Base-by-base conservation (phyloP, 2,888 invertebrate species). In the Pseudococcus jackbeardsleyi region DNA sequence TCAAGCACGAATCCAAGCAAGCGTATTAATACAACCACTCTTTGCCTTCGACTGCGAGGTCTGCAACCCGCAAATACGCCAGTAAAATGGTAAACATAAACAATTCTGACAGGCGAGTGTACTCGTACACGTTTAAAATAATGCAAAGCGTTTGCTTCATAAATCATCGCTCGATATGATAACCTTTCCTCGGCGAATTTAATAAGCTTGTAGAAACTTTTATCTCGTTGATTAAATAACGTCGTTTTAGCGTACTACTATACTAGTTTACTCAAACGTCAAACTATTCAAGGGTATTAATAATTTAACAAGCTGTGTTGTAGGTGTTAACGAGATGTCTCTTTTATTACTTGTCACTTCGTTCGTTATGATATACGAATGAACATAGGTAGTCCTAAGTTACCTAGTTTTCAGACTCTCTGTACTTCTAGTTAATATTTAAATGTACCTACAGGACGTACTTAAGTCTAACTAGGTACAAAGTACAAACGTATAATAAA, bases 191-290 rank as follows among this genome's bases (percentile, higher is more conserved):
- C 5, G 19, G 59, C n/a, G 59, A 59, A 59, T 59, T 19, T 59
- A 59, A 59, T 59, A n/a, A 59, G 59, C 59, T 19, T 59, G 59
- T 11, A 59, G 59, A 59, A 59, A 59, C 19, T 59, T 50, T 50
- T n/a, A 59, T 5, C 59, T 5, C 19, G 59, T 19, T 59, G 19
- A 59, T 59, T 59, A 59, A 59, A 19, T 59, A 59, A 59, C 19
- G n/a, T 0, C 9, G 59, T 59, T 59, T 59, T 9, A n/a, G 59
- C 59, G 59, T 33, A 2, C 26, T 33, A 33, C 26, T 33, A n/a
- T n/a, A 33, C 26, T 19, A n/a, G 19, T 19, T 59, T 59, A 59
- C 19, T 19, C 19, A 1, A 59, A 59, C 19, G 19, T 59, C 19
- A 59, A 59, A 59, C 59, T 19, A 19, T 59, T 19, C 6, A 59